Conservation (phyloP, 2,113 vertebrate species). For the Harpagus bidentatus region DNA sequence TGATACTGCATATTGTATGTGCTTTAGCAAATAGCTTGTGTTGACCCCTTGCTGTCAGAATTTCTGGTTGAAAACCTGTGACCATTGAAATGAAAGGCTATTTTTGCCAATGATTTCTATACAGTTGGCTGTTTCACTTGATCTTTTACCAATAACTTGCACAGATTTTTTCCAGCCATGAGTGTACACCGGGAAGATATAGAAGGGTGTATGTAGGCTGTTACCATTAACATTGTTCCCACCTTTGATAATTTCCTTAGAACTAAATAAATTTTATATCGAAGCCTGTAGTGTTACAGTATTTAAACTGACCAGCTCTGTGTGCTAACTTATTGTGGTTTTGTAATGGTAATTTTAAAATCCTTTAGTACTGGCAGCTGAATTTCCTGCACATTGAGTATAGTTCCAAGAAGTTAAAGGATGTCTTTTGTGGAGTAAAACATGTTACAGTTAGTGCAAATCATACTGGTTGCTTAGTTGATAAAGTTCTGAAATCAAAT, state of each 20-base stretch:
- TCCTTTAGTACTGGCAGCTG: background rate
- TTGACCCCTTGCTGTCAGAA: background rate
- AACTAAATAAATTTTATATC: background rate
- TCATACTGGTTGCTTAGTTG: background rate
- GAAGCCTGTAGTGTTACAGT: background rate
- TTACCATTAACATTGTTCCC: background rate
- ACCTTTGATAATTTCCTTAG: background rate
- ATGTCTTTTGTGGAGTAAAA: background rate
- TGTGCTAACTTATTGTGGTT: background rate
- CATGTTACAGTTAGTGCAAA: background rate
- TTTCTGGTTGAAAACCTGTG: background rate
- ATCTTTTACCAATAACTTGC: background rate
- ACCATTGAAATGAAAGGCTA: background rate
- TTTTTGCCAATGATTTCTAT: background rate
- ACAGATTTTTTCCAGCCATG: background rate
- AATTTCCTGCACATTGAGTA: background rate
- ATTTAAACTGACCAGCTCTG: background rate
- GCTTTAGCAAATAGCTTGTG: background rate
- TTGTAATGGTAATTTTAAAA: conserved; percentile 13
- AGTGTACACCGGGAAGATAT: background rate
- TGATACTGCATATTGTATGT: background rate
- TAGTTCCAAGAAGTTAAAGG: background rate
- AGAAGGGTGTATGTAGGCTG: background rate
- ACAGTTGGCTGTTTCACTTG: background rate
- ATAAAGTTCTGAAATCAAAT: background rate